phyloP scores from a whole-genome alignment of 1,140 invertebrate genomes.

The Drosophila dunni region DNA sequence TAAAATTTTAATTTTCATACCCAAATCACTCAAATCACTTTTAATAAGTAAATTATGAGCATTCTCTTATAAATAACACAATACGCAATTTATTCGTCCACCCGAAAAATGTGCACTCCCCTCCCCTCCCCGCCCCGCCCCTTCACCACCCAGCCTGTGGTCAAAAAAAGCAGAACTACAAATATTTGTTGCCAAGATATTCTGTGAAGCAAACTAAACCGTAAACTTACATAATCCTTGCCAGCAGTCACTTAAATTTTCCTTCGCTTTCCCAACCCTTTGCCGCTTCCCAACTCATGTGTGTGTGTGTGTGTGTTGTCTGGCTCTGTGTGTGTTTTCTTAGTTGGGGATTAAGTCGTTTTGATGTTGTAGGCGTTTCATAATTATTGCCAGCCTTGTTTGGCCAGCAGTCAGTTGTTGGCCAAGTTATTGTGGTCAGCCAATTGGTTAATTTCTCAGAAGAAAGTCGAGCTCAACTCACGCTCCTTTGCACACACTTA shows the following conservation, averaged over 20 bases:
- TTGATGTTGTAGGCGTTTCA: slow-evolving; percentile 67
- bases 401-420: slow-evolving; percentile 32
- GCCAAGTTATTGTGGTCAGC: slow-evolving; percentile 68
- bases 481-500: slow-evolving; percentile 8
- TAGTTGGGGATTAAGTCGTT: slow-evolving; percentile 74
- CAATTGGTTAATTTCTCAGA: slow-evolving; percentile 82
- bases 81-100: slow-evolving; percentile 79
- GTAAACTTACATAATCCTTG: slow-evolving; percentile 73
- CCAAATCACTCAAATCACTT: slow-evolving; percentile 82
- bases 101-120: neutral
- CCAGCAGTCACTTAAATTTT: slow-evolving; percentile 67
- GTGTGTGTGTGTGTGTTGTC: neutral
- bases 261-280: slow-evolving; percentile 4
- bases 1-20: slow-evolving; percentile 79
- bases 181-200: slow-evolving; percentile 67
- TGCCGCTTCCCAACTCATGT: too few species aligned
- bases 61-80: slow-evolving; percentile 80
- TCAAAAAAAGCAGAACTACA: slow-evolving; percentile 68
- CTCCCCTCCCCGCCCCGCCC: neutral
- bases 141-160: neutral
- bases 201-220: slow-evolving; percentile 45
- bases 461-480: slow-evolving; percentile 54
- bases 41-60: slow-evolving; percentile 83
- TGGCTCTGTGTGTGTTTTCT: slow-evolving; percentile 21
- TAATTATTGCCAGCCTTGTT: slow-evolving; percentile 46